These are phyloP conservation scores for Peromyscus californicus DNA, from an alignment of 2,113 vertebrate genomes.

Conservation along the genomic window DNA sequence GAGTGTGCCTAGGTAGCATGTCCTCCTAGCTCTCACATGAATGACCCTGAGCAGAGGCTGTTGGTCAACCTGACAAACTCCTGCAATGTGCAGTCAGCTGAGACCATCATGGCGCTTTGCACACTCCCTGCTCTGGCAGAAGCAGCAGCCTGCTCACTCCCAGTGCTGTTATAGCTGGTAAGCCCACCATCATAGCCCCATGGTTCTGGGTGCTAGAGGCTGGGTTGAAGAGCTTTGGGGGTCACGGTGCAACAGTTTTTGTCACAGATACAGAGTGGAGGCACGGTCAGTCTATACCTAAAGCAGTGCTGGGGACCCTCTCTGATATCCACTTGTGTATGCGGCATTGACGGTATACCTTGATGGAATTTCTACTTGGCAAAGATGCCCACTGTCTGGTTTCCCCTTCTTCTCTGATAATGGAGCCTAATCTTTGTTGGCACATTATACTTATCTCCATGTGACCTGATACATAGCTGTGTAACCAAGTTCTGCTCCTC, in stretches of 20 bases:
- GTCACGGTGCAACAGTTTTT: constrained; percentile 28
- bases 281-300: not conserved
- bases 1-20: not conserved
- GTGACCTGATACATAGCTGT: not conserved
- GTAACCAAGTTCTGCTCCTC: not conserved
- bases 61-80: not conserved
- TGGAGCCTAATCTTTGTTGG: not conserved
- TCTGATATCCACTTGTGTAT: accelerated
- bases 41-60: not conserved
- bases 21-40: not conserved
- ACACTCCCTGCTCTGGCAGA: constrained; percentile 17
- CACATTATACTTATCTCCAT: not conserved
- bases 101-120: constrained; percentile 77
- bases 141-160: constrained; percentile 64
- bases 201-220: not conserved
- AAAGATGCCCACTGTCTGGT: not conserved
- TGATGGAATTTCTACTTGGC: not conserved
- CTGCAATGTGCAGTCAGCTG: not conserved
- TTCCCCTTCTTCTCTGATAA: too few relatives aligned
- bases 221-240: constrained; percentile 45
- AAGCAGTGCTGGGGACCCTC: not conserved
- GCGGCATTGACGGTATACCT: accelerated
- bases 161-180: constrained; percentile 72
- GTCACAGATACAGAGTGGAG: not conserved
- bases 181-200: constrained; percentile 64